These are phyloP conservation scores for Globodera ellingtonae DNA, from an alignment of 1,140 invertebrate genomes.

Conservation along the genomic window DNA sequence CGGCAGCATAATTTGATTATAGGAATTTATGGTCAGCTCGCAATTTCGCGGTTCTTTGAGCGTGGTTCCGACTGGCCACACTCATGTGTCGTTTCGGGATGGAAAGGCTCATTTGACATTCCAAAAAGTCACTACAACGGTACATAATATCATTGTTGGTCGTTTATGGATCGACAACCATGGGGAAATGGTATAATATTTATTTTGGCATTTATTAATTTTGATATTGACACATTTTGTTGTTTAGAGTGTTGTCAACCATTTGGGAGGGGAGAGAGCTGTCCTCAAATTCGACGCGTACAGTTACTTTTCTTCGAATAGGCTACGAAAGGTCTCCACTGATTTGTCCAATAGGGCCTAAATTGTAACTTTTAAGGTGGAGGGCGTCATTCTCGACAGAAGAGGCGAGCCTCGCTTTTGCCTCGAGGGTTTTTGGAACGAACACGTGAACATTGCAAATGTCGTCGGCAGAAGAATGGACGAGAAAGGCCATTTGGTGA, in stretches of 20 bases:
- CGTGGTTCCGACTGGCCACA: conserved; percentile 85
- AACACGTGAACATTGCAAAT: conserved; percentile 83
- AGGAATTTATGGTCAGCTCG: conserved; percentile 93
- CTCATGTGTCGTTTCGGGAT: conserved; percentile 70
- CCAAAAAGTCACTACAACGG: conserved; percentile 81
- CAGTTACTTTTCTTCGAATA: conserved; percentile 95
- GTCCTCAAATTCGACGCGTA: conserved; percentile 94
- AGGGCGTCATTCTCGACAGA: conserved; percentile 73
- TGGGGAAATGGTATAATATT: conserved; percentile 84
- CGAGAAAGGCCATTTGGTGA: conserved; percentile 72
- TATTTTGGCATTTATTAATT: too few species aligned
- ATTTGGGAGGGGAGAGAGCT: conserved; percentile 83
- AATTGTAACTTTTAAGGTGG: conserved; percentile 69
- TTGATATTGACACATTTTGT: conserved; percentile 76
- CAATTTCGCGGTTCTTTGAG: conserved; percentile 94
- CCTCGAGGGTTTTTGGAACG: conserved; percentile 91
- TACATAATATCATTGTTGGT: conserved; percentile 97
- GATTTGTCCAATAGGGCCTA: neutral
- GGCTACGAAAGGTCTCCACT: conserved; percentile 80
- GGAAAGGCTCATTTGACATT: conserved; percentile 74
- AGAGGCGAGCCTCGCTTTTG: conserved; percentile 75
- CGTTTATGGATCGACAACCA: conserved; percentile 99
- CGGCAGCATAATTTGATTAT: too few species aligned
- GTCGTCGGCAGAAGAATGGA: conserved; percentile 77
- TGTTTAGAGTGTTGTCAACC: conserved; percentile 93